A percentile compares a stretch with the other conserved stretches of the same genome.
phyloP scores from a whole-genome alignment of 2,888 invertebrate species.

The Monochamus alternatus region DNA sequence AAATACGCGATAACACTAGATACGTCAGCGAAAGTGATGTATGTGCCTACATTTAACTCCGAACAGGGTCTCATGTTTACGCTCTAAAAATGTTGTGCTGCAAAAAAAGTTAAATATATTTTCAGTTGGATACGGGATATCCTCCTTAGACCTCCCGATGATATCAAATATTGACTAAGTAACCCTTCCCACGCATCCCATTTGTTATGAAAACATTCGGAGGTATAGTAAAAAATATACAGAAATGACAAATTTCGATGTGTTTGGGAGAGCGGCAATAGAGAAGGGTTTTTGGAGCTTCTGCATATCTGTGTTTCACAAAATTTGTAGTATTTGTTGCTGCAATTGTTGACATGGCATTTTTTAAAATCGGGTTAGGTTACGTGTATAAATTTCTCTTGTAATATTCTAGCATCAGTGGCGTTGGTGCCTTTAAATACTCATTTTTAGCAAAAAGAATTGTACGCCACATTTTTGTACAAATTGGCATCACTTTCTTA shows the following conservation, averaged over 20 bases:
- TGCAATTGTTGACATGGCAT: too few species aligned
- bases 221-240: neutral
- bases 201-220: neutral
- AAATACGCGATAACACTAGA: neutral
- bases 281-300: neutral
- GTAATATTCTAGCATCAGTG: too few species aligned
- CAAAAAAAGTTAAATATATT: neutral
- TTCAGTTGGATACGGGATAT: neutral
- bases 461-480: too few species aligned
- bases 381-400: too few species aligned
- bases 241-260: constrained; percentile 5
- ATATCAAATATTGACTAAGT: constrained; percentile 1
- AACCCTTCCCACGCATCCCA: neutral
- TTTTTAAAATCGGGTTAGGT: too few species aligned
- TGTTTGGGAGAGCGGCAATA: neutral
- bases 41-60: neutral
- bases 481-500: too few species aligned
- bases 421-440: too few species aligned
- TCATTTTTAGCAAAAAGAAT: too few species aligned
- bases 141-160: neutral
- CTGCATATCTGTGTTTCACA: neutral
- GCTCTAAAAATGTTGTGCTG: neutral
- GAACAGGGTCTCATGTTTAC: neutral
- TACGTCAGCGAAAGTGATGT: neutral
- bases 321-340: too few species aligned